Evolutionary conservation across 2,888 invertebrate genomes (phyloP).

Genomic region (Tineola bisselliella): DNA sequence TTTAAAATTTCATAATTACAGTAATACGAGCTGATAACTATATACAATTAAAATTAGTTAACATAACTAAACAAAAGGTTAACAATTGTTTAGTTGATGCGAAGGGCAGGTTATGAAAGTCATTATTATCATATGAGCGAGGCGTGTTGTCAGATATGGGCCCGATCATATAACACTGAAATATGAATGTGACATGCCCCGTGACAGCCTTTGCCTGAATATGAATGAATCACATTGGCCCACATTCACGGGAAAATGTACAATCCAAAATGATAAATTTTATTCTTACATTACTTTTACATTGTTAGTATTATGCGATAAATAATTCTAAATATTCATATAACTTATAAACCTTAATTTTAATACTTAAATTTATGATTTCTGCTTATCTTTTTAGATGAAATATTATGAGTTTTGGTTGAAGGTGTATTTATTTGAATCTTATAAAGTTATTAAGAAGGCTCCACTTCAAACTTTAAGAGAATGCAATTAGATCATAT

Average conservation of each 20-base stretch:
- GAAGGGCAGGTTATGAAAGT: constrained; percentile 14
- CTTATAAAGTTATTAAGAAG: neutral
- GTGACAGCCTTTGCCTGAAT: constrained; percentile 24
- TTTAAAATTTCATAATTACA: no score
- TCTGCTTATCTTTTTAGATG: neutral
- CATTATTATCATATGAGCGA: constrained; percentile 22
- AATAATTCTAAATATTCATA: neutral
- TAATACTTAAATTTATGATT: neutral
- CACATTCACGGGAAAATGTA: constrained; percentile 16
- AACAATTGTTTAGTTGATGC: no score
- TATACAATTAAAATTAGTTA: no score
- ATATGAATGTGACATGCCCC: constrained; percentile 30
- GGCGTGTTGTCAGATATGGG: constrained; percentile 16
- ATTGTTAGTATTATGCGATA: neutral
- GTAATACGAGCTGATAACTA: no score
- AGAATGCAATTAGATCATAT: neutral
- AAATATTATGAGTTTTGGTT: no score
- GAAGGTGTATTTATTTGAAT: neutral
- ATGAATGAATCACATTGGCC: constrained; percentile 29
- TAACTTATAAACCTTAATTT: neutral
- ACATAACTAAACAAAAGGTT: no score
- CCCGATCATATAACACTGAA: constrained; percentile 27
- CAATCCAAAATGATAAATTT: constrained; percentile 2
- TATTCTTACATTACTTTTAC: neutral
- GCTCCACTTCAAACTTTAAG: neutral